phyloP scores from a whole-genome alignment of 2,888 invertebrate genomes.

The Tetheella fluctuosa region DNA sequence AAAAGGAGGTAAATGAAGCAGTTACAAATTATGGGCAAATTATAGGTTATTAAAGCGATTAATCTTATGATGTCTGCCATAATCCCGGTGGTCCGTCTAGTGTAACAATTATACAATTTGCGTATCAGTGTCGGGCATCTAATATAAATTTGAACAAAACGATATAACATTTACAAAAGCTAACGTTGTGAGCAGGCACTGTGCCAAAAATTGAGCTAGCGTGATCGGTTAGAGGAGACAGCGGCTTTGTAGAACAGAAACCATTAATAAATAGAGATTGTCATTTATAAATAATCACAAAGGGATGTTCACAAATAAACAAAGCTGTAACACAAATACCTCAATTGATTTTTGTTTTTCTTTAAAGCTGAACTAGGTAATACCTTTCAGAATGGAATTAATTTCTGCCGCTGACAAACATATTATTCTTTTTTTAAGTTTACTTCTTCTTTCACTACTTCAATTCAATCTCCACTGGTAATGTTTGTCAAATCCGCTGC shows the following conservation, averaged over 20 bases:
- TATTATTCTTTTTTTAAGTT: no score
- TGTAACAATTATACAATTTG: constrained; percentile 51
- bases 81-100: constrained; percentile 22
- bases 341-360: no score
- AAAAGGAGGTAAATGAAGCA: background rate
- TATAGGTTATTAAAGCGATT: background rate
- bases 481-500: constrained; percentile 14
- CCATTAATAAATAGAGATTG: background rate
- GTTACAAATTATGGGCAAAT: background rate
- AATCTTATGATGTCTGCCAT: background rate
- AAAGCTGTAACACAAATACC: no score
- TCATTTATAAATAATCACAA: no score
- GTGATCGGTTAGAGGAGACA: constrained; percentile 24
- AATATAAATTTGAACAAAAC: constrained; percentile 55
- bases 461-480: no score
- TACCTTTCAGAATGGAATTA: no score
- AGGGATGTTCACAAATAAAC: no score
- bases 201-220: constrained; percentile 31
- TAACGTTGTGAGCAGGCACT: constrained; percentile 35
- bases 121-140: constrained; percentile 49
- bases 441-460: no score
- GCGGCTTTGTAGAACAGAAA: constrained; percentile 10
- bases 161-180: constrained; percentile 53
- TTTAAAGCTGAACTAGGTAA: no score
- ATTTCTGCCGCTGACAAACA: no score